A percentile compares a stretch with the other conserved stretches of the same genome.
phyloP scores from a whole-genome alignment of 2,113 vertebrate species.

The Brienomyrus brachyistius region DNA sequence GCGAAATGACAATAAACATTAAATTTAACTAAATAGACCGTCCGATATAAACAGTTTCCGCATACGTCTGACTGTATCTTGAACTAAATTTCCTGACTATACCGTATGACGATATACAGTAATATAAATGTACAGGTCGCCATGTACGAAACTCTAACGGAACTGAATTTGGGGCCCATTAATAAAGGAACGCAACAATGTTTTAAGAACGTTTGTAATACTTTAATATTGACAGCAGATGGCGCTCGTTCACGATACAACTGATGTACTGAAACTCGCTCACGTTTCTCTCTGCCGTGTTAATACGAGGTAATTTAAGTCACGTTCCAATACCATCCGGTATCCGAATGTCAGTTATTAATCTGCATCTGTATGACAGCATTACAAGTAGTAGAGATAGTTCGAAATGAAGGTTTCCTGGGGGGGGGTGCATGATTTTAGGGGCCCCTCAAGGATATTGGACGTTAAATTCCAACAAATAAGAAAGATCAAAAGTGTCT shows the following conservation, averaged over 20 bases:
- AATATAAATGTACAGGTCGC: not conserved
- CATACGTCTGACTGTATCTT: not conserved
- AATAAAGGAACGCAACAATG: not conserved
- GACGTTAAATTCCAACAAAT: not conserved
- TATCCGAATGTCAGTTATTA: not conserved
- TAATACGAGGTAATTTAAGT: not conserved
- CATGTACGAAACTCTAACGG: not conserved
- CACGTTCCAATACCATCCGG: not conserved
- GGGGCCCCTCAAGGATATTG: not conserved
- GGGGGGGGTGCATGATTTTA: not conserved
- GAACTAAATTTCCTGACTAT: not conserved
- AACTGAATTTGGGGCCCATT: not conserved
- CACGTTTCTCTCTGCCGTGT: not conserved
- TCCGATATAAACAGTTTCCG: not conserved
- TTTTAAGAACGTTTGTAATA: not conserved
- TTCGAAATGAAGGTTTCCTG: no score
- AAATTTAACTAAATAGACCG: not conserved
- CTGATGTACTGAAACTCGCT: not conserved
- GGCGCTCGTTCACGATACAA: not conserved
- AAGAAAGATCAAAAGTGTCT: not conserved
- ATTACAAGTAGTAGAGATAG: not conserved
- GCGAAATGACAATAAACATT: not conserved
- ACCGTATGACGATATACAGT: not conserved
- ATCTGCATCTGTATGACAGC: not conserved
- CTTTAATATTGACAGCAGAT: not conserved